These are phyloP conservation scores for Condylura cristata DNA, from an alignment of 2,113 vertebrate genomes.

Conservation along the genomic window DNA sequence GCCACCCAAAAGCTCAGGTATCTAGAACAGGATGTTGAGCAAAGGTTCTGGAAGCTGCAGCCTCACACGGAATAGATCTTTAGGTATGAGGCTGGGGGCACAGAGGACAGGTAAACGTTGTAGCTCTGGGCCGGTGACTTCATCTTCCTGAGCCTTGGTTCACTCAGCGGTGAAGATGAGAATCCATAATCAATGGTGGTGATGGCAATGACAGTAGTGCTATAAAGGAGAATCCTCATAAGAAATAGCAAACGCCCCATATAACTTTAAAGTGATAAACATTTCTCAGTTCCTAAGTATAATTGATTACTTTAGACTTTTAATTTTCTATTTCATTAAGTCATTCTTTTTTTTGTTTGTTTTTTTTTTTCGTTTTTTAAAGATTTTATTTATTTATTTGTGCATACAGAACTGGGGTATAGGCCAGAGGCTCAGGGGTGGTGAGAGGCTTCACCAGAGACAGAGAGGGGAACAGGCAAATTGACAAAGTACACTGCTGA, in stretches of 20 bases:
- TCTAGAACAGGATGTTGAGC: background rate
- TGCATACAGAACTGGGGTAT: too few relatives aligned
- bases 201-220: background rate
- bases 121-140: background rate
- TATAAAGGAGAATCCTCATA: background rate
- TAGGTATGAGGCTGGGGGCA: background rate
- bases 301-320: background rate
- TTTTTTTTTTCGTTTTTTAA: too few relatives aligned
- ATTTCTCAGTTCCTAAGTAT: constrained; percentile 2
- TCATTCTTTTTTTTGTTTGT: too few relatives aligned
- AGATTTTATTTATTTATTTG: too few relatives aligned
- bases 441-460: too few relatives aligned
- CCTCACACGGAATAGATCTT: background rate
- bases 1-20: background rate
- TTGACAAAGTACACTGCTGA: too few relatives aligned
- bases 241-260: background rate
- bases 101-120: background rate
- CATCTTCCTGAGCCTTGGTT: background rate
- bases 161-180: background rate
- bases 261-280: constrained; percentile 9
- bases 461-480: too few relatives aligned
- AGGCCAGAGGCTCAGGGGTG: too few relatives aligned
- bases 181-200: background rate
- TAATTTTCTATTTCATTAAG: constrained; percentile 6
- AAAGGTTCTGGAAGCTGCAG: background rate